Evolutionary conservation across 2,797 vertebrate genomes (phyloP).

Genomic region (Paguma larvata): DNA sequence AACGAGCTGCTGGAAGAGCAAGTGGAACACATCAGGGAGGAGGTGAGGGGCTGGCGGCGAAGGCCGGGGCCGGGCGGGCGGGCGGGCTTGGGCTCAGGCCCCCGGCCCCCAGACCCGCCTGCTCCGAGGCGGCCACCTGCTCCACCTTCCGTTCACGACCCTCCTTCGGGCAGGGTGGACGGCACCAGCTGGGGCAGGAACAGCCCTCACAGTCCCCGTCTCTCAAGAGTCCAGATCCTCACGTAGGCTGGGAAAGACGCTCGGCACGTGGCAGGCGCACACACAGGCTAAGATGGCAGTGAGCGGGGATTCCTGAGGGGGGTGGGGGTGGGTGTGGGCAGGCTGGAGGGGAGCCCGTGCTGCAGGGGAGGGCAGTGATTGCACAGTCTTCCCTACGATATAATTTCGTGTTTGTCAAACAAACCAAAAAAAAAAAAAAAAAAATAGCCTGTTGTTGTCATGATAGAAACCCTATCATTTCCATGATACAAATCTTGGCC

Average conservation of each 20-base stretch:
- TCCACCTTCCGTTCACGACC: not conserved
- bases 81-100: not conserved
- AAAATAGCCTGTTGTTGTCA: not conserved
- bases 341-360: not conserved
- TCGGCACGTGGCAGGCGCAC: rapidly evolving
- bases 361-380: rapidly evolving
- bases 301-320: not conserved
- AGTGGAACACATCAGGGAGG: constrained; percentile 97
- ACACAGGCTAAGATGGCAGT: rapidly evolving
- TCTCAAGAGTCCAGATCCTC: not conserved
- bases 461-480: not conserved
- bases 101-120: no score
- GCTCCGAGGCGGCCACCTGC: rapidly evolving
- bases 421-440: not conserved
- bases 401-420: not conserved
- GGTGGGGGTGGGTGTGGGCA: rapidly evolving
- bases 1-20: constrained; percentile 97
- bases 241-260: not conserved
- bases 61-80: rapidly evolving
- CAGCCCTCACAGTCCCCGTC: rapidly evolving
- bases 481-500: not conserved
- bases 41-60: constrained; percentile 88
- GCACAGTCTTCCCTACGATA: rapidly evolving
- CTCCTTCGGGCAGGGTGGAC: not conserved
- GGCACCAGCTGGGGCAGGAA: rapidly evolving